Evolutionary conservation across 1,140 invertebrate genomes (phyloP).

Genomic region (Heterodera carotae): DNA sequence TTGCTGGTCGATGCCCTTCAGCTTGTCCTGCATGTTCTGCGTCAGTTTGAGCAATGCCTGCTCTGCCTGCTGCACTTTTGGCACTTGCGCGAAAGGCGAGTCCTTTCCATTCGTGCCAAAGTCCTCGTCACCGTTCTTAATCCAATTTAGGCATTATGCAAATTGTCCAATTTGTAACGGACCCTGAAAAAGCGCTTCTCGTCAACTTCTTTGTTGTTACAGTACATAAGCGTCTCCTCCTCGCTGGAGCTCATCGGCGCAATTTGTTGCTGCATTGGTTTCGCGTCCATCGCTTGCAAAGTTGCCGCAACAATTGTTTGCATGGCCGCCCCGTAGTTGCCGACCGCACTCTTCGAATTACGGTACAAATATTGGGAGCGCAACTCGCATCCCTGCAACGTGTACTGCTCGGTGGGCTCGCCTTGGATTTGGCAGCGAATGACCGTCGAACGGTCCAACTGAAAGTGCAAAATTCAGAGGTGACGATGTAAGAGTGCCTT

Average conservation of each 20-base stretch:
- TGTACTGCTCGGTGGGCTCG: slow-evolving; percentile 17
- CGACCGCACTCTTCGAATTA: slow-evolving; percentile 14
- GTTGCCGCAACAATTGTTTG: slow-evolving; percentile 28
- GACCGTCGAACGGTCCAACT: slow-evolving; percentile 16
- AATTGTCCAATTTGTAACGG: neutral
- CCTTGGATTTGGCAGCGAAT: neutral
- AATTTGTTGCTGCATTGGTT: neutral
- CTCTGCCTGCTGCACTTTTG: slow-evolving; percentile 37
- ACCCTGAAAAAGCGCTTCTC: slow-evolving; percentile 52
- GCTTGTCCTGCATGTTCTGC: slow-evolving; percentile 24
- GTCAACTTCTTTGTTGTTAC: slow-evolving; percentile 39
- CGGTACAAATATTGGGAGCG: slow-evolving; percentile 39
- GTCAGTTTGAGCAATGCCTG: slow-evolving; percentile 30
- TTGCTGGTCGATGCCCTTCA: slow-evolving; percentile 39
- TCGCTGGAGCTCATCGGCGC: slow-evolving; percentile 9
- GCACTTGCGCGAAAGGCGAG: slow-evolving; percentile 40
- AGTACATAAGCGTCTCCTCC: slow-evolving; percentile 51
- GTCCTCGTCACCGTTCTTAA: slow-evolving; percentile 31
- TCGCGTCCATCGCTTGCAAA: slow-evolving; percentile 5
- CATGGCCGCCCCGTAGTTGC: slow-evolving; percentile 26
- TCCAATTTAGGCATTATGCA: neutral
- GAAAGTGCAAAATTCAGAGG: neutral
- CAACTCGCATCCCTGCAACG: slow-evolving; percentile 25
- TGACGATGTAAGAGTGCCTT: neutral
- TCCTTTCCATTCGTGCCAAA: slow-evolving; percentile 16